Evolutionary conservation across 2,113 vertebrate genomes (phyloP), one percentile per base, ranked within the genome.

Genomic region (Nothoprocta pentlandii): DNA sequence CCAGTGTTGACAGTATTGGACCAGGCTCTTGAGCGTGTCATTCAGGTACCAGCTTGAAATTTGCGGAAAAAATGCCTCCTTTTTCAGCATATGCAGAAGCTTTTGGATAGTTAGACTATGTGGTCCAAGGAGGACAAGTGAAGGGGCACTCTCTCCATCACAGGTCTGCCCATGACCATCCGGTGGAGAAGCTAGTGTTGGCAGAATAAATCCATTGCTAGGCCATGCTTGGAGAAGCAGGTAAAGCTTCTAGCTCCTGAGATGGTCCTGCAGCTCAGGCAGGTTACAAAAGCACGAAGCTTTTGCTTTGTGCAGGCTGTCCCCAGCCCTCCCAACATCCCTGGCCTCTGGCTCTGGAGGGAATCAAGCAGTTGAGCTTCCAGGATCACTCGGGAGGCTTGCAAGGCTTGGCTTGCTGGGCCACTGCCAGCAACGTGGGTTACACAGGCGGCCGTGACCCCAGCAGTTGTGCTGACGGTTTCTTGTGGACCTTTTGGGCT

Each of bases 331-430:
- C 7, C 16, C 64, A 79, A 32, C 56, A 47, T 70, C 36, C 42
- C 81, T 56, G 78, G 26, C 16, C 12, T 11, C 56, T 32, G 71
- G 47, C 7, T 80, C 54, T 59, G 47, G 39, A 74, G 42, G 51
- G 58, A 71, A 44, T 19, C 66, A 80, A 76, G 15, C 41, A 21
- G 3, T 47, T 71, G 23, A 25, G 49, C 34, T 69, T 64, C 19
- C 51, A 53, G 76, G 53, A 87, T 26, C 16, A 13, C 41, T 51
- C 49, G 22, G 25, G n/a, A 54, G 44, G 61, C 26, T 0, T 12
- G 0, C 41, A 44, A 30, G 59, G 53, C 26, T 0, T 12, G 0
- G 53, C 26, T 0, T 12, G 0, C 7, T 51, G 70, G 46, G 23
- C 28, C 46, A n/a, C n/a, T 23, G 34, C 61, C 34, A 56, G 62